These are phyloP conservation scores for Pangasius djambal DNA, from an alignment of 2,797 vertebrate genomes.

Conservation along the genomic window DNA sequence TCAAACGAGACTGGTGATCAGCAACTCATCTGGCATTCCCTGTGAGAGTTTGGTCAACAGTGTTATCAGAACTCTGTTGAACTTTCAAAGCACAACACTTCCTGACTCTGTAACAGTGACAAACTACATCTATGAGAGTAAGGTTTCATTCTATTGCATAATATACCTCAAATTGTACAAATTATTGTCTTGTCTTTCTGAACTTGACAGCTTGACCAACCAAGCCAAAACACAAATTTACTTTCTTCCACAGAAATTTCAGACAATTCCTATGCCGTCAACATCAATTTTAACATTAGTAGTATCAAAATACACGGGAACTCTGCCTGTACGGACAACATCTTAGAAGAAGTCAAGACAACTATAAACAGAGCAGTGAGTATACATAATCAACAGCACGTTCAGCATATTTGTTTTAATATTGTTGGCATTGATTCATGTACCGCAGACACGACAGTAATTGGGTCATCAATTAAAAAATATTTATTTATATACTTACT, in stretches of 20 bases:
- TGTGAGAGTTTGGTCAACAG: slow-evolving; percentile 19
- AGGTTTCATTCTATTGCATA: neutral
- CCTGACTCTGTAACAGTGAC: neutral
- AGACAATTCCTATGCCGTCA: neutral
- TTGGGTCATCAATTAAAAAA: neutral
- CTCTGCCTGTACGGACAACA: no score
- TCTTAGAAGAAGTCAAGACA: neutral
- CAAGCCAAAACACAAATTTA: neutral
- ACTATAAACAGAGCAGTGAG: neutral
- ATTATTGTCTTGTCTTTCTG: neutral
- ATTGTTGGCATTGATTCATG: neutral
- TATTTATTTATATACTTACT: neutral
- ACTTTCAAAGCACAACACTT: neutral
- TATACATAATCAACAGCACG: neutral
- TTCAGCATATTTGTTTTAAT: neutral
- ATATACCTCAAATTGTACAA: neutral
- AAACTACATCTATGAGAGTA: slow-evolving; percentile 23
- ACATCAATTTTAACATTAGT: neutral
- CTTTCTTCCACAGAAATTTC: slow-evolving; percentile 2
- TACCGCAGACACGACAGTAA: neutral
- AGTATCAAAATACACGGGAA: neutral
- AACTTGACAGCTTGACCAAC: neutral
- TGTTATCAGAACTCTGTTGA: neutral
- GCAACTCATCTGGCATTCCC: slow-evolving; percentile 17
- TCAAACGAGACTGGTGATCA: slow-evolving; percentile 5